Evolutionary conservation across 2,888 invertebrate species (phyloP).

Genomic region (Phalera bucephala): DNA sequence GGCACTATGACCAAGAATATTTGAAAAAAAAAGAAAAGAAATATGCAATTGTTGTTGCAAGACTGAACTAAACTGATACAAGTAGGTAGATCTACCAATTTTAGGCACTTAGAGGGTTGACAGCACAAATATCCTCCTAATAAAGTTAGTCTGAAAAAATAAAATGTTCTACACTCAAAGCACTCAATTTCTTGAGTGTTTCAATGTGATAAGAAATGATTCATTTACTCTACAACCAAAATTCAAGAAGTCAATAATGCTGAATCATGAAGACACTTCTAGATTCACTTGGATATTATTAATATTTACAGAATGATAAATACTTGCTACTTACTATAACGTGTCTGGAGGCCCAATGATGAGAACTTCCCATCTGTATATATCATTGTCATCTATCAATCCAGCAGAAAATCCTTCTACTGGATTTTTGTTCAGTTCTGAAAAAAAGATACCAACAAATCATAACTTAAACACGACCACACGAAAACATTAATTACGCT

Average conservation of each 20-base stretch:
- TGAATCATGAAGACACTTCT: conserved; percentile 27
- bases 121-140: no score
- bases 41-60: no score
- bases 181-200: no score
- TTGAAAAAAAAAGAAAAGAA: no score
- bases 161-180: no score
- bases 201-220: background rate
- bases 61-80: no score
- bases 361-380: conserved; percentile 99
- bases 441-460: conserved; percentile 56
- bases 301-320: no score
- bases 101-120: no score
- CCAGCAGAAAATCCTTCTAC: conserved; percentile 99
- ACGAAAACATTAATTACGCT: conserved; percentile 5
- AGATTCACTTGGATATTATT: no score
- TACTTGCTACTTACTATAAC: conserved; percentile 96
- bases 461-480: background rate
- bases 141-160: no score
- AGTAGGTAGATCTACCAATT: no score
- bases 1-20: no score
- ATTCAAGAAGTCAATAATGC: conserved; percentile 6
- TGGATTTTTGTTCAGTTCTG: conserved; percentile 99
- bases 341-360: conserved; percentile 99
- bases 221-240: background rate
- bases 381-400: conserved; percentile 99